Evolutionary conservation across 2,888 invertebrate species (phyloP).

Genomic region (Halictus quadricinctus): DNA sequence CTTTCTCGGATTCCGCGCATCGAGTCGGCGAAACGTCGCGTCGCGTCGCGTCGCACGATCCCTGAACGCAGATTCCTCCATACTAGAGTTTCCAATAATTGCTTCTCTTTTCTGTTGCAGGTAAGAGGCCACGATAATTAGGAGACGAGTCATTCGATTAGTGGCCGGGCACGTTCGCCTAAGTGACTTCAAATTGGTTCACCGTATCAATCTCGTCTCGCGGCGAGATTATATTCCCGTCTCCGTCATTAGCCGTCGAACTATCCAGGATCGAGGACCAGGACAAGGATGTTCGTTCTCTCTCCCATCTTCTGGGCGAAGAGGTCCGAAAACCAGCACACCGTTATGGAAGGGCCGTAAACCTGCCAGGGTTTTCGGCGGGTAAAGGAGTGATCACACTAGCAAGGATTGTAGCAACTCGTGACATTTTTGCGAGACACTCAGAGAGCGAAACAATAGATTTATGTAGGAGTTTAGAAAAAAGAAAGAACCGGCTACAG

Average conservation of each 20-base stretch:
- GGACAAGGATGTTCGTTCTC: not conserved
- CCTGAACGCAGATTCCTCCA: not conserved
- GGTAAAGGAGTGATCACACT: too few species aligned
- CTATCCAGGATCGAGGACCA: not conserved
- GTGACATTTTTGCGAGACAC: too few species aligned
- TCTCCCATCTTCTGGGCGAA: not conserved
- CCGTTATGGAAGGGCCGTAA: not conserved
- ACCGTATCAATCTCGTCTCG: constrained; percentile 1
- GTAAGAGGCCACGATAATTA: constrained; percentile 43
- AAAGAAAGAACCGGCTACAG: too few species aligned
- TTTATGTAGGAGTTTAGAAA: too few species aligned
- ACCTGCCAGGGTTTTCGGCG: too few species aligned
- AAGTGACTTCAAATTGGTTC: constrained; percentile 29
- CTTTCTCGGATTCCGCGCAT: constrained; percentile 1
- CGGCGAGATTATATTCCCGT: not conserved
- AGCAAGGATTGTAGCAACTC: too few species aligned
- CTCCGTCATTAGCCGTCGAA: not conserved
- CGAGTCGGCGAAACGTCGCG: not conserved
- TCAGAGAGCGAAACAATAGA: too few species aligned
- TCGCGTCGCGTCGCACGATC: constrained; percentile 1
- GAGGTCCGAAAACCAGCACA: not conserved
- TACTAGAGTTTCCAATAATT: constrained; percentile 16
- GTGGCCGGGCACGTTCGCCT: not conserved
- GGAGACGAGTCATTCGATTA: not conserved
- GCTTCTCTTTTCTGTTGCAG: constrained; percentile 39